Evolutionary conservation across 2,797 vertebrate genomes (phyloP).

Genomic region (Acrocephalus scirpaceus): DNA sequence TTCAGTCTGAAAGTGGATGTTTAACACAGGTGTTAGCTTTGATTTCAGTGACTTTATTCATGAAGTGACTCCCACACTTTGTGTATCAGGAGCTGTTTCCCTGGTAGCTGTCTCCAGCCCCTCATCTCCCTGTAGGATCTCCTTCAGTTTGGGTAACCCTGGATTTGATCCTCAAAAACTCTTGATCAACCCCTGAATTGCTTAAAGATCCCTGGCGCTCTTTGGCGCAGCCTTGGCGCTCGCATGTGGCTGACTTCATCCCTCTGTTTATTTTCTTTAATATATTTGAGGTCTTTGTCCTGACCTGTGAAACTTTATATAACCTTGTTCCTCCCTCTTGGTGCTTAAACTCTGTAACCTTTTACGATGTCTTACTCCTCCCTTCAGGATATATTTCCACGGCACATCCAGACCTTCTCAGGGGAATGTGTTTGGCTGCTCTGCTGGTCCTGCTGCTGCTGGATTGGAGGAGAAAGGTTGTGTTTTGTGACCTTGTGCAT

Average conservation of each 20-base stretch:
- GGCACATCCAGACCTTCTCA: not conserved
- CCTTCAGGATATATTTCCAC: not conserved
- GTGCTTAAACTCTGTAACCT: constrained; percentile 12
- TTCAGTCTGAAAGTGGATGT: not conserved
- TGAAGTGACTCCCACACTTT: not conserved
- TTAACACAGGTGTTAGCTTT: not conserved
- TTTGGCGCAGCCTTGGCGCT: not conserved
- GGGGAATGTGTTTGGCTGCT: not conserved
- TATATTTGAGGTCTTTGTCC: not conserved
- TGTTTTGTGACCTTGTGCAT: not conserved
- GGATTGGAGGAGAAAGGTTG: not conserved
- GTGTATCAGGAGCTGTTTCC: not conserved
- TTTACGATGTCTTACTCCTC: not conserved
- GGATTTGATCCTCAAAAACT: not conserved
- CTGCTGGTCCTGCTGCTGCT: not conserved
- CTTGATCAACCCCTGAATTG: not conserved
- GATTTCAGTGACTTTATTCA: not conserved
- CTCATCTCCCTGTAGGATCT: not conserved
- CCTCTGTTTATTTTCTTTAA: constrained; percentile 18
- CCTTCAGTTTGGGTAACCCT: not conserved
- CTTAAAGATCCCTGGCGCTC: not conserved
- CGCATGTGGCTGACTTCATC: not conserved
- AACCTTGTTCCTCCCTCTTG: constrained; percentile 1
- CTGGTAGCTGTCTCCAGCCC: not conserved
- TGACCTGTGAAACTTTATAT: constrained; percentile 34